Conservation (phyloP, 2,888 invertebrate genomes). For the Tetropium fuscum region DNA sequence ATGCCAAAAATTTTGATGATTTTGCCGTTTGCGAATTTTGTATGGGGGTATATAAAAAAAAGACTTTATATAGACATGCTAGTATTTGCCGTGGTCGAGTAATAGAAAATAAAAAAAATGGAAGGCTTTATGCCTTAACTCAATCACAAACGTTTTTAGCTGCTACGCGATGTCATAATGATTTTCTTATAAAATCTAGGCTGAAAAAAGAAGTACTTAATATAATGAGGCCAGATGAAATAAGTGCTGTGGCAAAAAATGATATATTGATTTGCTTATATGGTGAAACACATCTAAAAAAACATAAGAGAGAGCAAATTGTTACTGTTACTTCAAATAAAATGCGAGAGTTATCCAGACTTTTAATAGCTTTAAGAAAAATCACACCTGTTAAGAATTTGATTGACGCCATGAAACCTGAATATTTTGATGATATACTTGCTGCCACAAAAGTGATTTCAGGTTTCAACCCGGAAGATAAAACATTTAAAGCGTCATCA, state of each 20-base stretch:
- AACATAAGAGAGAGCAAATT: constrained; percentile 16
- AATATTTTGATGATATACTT: constrained; percentile 33
- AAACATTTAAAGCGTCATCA: constrained; percentile 35
- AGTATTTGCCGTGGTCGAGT: constrained; percentile 5
- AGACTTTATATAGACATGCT: constrained; percentile 16
- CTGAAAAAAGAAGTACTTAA: constrained; percentile 11
- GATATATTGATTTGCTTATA: constrained; percentile 11
- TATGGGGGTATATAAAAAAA: constrained; percentile 17
- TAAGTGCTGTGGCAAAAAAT: constrained; percentile 12
- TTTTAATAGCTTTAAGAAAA: constrained; percentile 5
- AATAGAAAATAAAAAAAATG: constrained; percentile 6
- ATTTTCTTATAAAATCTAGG: constrained; percentile 18
- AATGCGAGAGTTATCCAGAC: constrained; percentile 18
- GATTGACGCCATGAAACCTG: constrained; percentile 24
- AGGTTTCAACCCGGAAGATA: constrained; percentile 31
- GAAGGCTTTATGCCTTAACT: constrained; percentile 12
- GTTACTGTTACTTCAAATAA: constrained; percentile 4
- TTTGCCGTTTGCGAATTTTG: constrained; percentile 15
- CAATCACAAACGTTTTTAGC: constrained; percentile 18
- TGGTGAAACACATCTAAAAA: constrained; percentile 14
- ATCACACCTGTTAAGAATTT: constrained; percentile 1
- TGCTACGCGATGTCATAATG: constrained; percentile 10
- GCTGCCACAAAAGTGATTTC: constrained; percentile 36
- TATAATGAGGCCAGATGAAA: constrained; percentile 15
- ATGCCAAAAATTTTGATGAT: constrained; percentile 18